A percentile compares a stretch with the other conserved stretches of the same genome.
Conservation (phyloP, 2,888 invertebrate genomes). For the Trimorus sp. region DNA sequence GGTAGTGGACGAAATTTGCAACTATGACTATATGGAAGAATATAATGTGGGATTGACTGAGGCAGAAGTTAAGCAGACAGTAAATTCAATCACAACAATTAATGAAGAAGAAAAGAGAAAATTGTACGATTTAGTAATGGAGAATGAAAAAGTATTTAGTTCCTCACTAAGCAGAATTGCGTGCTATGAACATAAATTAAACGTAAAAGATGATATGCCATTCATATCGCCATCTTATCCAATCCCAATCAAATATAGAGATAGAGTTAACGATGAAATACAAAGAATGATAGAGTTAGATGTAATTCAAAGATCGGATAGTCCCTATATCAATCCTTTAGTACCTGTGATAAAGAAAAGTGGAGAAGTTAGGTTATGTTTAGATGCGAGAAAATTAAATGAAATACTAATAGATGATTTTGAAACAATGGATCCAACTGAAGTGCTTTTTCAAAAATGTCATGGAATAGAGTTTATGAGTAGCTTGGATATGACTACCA, state of each 20-base stretch:
- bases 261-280: slow-evolving; percentile 14
- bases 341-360: not conserved
- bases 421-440: slow-evolving; percentile 18
- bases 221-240: slow-evolving; percentile 16
- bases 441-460: slow-evolving; percentile 14
- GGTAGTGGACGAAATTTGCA: too few species aligned
- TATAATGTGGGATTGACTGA: too few species aligned
- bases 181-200: slow-evolving; percentile 11
- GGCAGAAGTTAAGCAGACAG: too few species aligned
- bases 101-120: too few species aligned
- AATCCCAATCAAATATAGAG: slow-evolving; percentile 10
- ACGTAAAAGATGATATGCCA: not conserved
- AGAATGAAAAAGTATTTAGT: too few species aligned
- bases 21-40: too few species aligned
- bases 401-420: slow-evolving; percentile 16
- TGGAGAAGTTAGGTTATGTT: slow-evolving; percentile 16
- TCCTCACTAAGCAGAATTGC: not conserved
- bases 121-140: too few species aligned
- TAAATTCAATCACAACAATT: too few species aligned
- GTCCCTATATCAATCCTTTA: slow-evolving; percentile 9
- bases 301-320: slow-evolving; percentile 9
- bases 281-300: slow-evolving; percentile 8
- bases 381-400: slow-evolving; percentile 25
- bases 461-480: not conserved
- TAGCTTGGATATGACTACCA: slow-evolving; percentile 8